Base-by-base conservation (phyloP, 2,888 invertebrate genomes). In the Uloborus plumipes region DNA sequence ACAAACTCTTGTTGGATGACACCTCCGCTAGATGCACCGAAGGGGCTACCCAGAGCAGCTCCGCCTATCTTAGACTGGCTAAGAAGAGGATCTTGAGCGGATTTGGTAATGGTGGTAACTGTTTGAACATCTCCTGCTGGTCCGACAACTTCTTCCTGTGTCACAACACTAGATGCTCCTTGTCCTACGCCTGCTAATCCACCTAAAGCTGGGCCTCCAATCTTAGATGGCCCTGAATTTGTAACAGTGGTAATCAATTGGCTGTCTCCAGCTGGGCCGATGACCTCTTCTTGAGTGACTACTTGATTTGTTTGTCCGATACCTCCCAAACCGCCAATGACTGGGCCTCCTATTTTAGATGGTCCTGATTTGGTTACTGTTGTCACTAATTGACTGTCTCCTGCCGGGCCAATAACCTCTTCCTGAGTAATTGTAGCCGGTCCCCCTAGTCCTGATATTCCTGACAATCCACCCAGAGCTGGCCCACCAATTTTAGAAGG, bases 401-500 rank as follows among this genome's bases (percentile, higher is more conserved):
- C 65, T 18, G 66, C 47, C 2, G 66, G 66, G 7, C 66, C 66
- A 26, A 66, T 66, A 26, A 66, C 66, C 26, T 66, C 66, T 66
- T 66, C 66, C 20, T 66, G 66, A 0, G 66, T 66, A 0, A 66
- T 26, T 13, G 51, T 51, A 39, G 39, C 39, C 1, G 39, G 39
- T 39, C 39, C 39, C 3, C 39, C 39, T 11, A 39, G 39, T 16
- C 47, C 64, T 64, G 64, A 0, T 7, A 64, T n/a, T 39, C 64
- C 64, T 15, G 26, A 64, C 11, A 49, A 49, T 64, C 26, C 22
- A 2, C 18, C 64, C 50, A 31, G 15, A 20, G 58, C 80, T 9
- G 61, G 22, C 7, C 80, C 80, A 20, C 80, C 80, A 7, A 81
- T 81, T 70, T 81, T 81, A 13, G 74, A 74, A 0, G 69, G 69